Evolutionary conservation across 2,888 invertebrate genomes (phyloP), one percentile per base, ranked within the genome.

Genomic region (Achlya flavicornis): DNA sequence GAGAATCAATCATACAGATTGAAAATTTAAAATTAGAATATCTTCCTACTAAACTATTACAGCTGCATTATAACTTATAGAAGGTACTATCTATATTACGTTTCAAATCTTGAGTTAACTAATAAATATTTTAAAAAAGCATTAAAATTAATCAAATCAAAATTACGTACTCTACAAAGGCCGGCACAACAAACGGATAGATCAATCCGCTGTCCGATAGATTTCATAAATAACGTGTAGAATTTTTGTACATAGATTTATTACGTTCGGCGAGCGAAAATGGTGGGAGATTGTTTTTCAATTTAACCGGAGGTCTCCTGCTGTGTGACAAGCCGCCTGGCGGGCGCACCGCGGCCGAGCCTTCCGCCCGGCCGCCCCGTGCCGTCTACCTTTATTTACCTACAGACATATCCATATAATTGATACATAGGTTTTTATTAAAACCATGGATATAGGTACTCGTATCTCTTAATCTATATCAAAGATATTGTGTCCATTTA

Each of bases 231-330:
- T 92, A 93, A 90, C 88, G 90, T 90, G 92, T 92, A 91, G 90
- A 91, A 92, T 93, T 93, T 93, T 92, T 92, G 92, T 93, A 93
- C 93, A 93, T 93, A 93, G 93, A 93, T 93, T 93, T 93, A 93
- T 93, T 92, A 92, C 91, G 89, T 88, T 90, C 90, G 90, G 87
- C 89, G 89, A 89, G 92, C 91, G 92, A 93, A 93, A 94, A 93
- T 93, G 91, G 92, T 90, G 90, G 92, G 93, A 93, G 94, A 93
- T 93, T 93, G 93, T 94, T 94, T 94, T 94, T 94, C 94, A 94
- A 94, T 94, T 94, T 92, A 90, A 91, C 90, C 83, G 86, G 82
- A 75, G 93, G 83, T 79, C 86, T 85, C 94, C 94, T 80, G 94
- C 94, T 93, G 94, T 83, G 86, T 85, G 89, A 90, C 91, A 89